Evolutionary conservation across 2,113 vertebrate genomes (phyloP), one percentile per base, ranked within the genome.

Genomic region (Mesitornis unicolor): DNA sequence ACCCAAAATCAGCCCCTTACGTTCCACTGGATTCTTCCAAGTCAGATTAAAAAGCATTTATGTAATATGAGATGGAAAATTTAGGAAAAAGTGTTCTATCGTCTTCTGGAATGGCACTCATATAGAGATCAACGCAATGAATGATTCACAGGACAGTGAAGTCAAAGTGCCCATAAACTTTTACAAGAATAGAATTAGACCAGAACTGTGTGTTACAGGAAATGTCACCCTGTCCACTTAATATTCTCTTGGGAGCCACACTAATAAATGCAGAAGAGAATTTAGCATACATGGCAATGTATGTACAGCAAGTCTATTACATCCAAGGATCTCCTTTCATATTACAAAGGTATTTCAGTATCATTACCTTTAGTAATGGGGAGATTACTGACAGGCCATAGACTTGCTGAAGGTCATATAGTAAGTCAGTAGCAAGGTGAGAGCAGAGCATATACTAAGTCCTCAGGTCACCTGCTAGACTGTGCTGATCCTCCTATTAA

Each of bases 141-240:
- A 31, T 63, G 56, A 81, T 67, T 78, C 91, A 57, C 45, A 80
- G 67, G 82, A 67, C 85, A 83, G n/a, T 19, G 45, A 83, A 94
- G 90, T 86, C 75, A 84, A 96, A 96, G 84, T 53, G 57, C 63
- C 69, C 84, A 94, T 95, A 95, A 95, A 94, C 70, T 91, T 94
- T 76, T 85, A 93, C 43, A 87, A 13, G 77, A 82, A n/a, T 45
- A 17, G 61, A 91, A 91, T 93, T 84, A 87, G 74, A 64, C 22
- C 47, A 88, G 82, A 47, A 87, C 63, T 63, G 21, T 21, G 48
- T n/a, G 31, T 79, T 57, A 76, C 4, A 79, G 84, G 38, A 94
- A 96, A 93, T 90, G 84, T 85, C 93, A 93, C 90, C 71, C 82
- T 86, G 90, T 28, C 78, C 87, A 74, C 75, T 82, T 83, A 43